phyloP scores from a whole-genome alignment of 2,113 vertebrate genomes.

The Chrysochloris asiatica region DNA sequence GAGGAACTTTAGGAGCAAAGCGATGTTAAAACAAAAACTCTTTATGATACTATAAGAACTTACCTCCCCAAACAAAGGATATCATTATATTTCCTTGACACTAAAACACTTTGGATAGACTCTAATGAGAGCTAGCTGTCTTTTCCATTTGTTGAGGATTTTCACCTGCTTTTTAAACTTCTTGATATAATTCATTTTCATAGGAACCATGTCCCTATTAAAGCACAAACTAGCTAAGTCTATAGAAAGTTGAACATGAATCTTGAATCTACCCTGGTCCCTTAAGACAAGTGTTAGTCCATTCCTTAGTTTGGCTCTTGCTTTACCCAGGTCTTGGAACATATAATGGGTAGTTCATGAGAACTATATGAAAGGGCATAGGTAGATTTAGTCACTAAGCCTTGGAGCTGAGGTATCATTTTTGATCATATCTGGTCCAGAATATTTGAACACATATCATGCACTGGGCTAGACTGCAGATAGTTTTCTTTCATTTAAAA shows the following conservation, averaged over 20 bases:
- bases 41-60: neutral
- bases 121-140: neutral
- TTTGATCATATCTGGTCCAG: neutral
- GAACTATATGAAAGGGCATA: neutral
- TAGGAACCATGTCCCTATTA: neutral
- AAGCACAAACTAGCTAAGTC: neutral
- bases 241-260: no score
- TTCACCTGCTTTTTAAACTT: neutral
- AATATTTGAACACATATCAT: neutral
- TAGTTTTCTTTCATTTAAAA: neutral
- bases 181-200: neutral
- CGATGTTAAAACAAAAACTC: neutral
- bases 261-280: no score
- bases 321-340: neutral
- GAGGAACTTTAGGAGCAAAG: neutral
- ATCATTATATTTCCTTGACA: neutral
- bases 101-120: no score
- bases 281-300: neutral
- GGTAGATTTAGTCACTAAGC: neutral
- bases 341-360: neutral
- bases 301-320: neutral
- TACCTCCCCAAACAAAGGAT: conserved; percentile 87
- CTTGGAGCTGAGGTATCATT: neutral
- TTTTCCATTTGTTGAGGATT: neutral
- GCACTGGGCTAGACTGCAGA: neutral